phyloP scores from a whole-genome alignment of 2,888 invertebrate species.

The Parnassius smintheus region DNA sequence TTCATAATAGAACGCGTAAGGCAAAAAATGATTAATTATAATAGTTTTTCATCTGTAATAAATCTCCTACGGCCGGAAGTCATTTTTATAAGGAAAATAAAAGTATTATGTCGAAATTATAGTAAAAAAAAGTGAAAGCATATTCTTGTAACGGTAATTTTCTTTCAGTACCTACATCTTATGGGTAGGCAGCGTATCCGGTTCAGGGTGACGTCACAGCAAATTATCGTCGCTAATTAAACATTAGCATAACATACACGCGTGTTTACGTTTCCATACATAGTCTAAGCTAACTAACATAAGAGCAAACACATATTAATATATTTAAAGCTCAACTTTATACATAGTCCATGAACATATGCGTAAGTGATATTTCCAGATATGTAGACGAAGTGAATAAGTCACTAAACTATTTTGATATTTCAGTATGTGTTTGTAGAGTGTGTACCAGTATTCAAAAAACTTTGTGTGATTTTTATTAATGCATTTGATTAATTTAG shows the following conservation, averaged over 20 bases:
- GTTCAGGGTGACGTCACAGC: slow-evolving; percentile 24
- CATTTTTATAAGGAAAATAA: background rate
- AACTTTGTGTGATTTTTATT: background rate
- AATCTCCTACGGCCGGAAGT: no score
- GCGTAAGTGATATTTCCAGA: slow-evolving; percentile 27
- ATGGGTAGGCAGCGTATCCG: slow-evolving; percentile 18
- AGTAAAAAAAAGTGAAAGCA: slow-evolving; percentile 25
- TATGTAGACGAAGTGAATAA: background rate
- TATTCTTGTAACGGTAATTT: slow-evolving; percentile 16
- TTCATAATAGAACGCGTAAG: no score
- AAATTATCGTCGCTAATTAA: slow-evolving; percentile 24
- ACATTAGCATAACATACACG: slow-evolving; percentile 22
- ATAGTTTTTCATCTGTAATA: no score
- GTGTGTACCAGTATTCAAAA: no score
- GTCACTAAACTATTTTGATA: no score
- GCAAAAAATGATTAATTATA: no score
- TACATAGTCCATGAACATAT: slow-evolving; percentile 12
- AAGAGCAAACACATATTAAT: slow-evolving; percentile 14
- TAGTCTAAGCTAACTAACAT: slow-evolving; percentile 14
- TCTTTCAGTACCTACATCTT: slow-evolving; percentile 18
- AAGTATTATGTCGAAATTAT: background rate
- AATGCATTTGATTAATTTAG: no score
- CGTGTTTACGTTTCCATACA: slow-evolving; percentile 17
- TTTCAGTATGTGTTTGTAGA: no score
- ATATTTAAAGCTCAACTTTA: slow-evolving; percentile 19